Percentiles rank a stretch among this genome's conserved stretches.
Evolutionary conservation across 2,113 vertebrate species (phyloP).

Genomic region (Anser brachyrhynchus): DNA sequence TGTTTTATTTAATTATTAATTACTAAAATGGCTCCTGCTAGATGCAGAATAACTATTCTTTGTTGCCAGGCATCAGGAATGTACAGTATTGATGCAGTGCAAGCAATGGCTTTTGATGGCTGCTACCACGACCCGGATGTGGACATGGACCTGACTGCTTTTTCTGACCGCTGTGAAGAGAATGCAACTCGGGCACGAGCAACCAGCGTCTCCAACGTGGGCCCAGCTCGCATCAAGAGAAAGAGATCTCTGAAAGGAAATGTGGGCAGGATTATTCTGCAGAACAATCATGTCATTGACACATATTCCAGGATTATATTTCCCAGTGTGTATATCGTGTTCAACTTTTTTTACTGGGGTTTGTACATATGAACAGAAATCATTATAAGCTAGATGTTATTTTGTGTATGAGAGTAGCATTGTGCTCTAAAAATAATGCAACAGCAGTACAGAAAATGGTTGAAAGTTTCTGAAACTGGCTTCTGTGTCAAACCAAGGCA

Average conservation of each 20-base stretch:
- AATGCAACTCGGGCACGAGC: constrained; percentile 50
- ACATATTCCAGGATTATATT: constrained; percentile 91
- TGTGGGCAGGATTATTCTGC: constrained; percentile 83
- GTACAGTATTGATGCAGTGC: constrained; percentile 78
- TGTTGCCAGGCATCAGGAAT: constrained; percentile 78
- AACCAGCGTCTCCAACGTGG: constrained; percentile 38
- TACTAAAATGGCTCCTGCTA: not conserved
- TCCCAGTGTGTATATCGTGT: constrained; percentile 88
- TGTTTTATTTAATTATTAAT: not conserved
- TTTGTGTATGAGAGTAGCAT: not conserved
- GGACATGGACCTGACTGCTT: constrained; percentile 74
- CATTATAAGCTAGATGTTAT: not conserved
- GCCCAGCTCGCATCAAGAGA: constrained; percentile 73
- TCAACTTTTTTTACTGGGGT: constrained; percentile 94
- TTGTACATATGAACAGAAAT: constrained; percentile 81
- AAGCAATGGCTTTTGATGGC: constrained; percentile 89
- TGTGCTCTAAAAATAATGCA: not conserved
- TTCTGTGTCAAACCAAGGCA: not conserved
- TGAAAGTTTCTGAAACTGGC: not conserved
- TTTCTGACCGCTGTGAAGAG: constrained; percentile 69
- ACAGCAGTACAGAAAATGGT: not conserved
- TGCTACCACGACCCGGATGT: constrained; percentile 82
- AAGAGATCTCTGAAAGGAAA: constrained; percentile 81
- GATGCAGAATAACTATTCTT: not conserved
- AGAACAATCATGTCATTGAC: constrained; percentile 91